These are phyloP conservation scores for Crematogaster levior DNA, from an alignment of 2,888 invertebrate species.

Conservation along the genomic window DNA sequence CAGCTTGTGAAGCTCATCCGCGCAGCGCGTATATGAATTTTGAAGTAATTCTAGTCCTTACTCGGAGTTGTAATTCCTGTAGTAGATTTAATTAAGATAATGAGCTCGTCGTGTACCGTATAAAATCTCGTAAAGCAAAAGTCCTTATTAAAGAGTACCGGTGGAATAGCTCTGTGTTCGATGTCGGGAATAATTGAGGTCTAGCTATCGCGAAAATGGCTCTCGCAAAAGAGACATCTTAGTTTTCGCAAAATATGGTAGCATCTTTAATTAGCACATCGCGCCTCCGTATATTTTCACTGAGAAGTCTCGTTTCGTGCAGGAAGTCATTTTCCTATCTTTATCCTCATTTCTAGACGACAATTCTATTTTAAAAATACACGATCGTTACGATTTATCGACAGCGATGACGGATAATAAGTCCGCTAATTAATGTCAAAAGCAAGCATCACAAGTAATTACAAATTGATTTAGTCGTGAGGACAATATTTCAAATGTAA, in stretches of 20 bases:
- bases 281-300: conserved; percentile 6
- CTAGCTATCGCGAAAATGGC: conserved; percentile 50
- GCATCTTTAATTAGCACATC: conserved; percentile 44
- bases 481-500: conserved; percentile 60
- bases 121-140: conserved; percentile 56
- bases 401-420: conserved; percentile 65
- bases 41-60: conserved; percentile 50
- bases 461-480: conserved; percentile 71
- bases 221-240: conserved; percentile 43
- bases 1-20: conserved; percentile 1
- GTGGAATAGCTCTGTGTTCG: conserved; percentile 50
- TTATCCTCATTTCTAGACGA: neutral
- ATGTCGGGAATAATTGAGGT: conserved; percentile 54
- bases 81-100: conserved; percentile 57
- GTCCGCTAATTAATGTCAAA: conserved; percentile 68
- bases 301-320: neutral
- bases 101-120: conserved; percentile 54
- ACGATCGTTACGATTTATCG: conserved; percentile 19
- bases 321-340: neutral
- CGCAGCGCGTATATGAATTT: conserved; percentile 41
- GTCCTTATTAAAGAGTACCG: conserved; percentile 56
- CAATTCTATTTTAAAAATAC: neutral
- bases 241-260: conserved; percentile 44
- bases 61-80: conserved; percentile 50
- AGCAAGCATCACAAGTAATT: conserved; percentile 67